phyloP scores from a whole-genome alignment of 2,888 invertebrate genomes.

The Eupelmus urozonus region DNA sequence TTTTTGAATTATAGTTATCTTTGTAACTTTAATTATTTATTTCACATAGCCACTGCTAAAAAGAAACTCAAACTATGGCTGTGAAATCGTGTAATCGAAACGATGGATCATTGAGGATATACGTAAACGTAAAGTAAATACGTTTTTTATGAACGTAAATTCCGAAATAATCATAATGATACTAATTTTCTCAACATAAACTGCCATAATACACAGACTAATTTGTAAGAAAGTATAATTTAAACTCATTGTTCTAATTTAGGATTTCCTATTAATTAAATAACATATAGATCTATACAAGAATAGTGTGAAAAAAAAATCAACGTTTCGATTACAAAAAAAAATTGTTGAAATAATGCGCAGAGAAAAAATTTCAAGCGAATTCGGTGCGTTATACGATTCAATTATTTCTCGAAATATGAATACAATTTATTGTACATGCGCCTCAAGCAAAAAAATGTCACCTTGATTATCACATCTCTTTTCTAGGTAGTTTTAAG shows the following conservation, averaged over 20 bases:
- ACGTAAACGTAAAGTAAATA: constrained; percentile 12
- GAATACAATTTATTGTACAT: background rate
- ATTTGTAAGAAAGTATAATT: background rate
- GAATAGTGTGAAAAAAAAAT: constrained; percentile 17
- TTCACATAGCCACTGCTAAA: constrained; percentile 48
- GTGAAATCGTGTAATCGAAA: constrained; percentile 57
- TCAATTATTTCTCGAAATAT: background rate
- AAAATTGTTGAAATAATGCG: constrained; percentile 20
- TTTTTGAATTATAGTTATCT: no score
- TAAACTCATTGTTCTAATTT: background rate
- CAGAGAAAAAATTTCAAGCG: background rate
- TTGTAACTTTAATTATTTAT: constrained; percentile 23
- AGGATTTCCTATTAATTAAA: background rate
- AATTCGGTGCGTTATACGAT: background rate
- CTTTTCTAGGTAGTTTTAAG: background rate
- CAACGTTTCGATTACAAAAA: constrained; percentile 53
- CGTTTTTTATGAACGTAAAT: constrained; percentile 8
- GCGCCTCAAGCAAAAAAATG: background rate
- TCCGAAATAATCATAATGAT: background rate
- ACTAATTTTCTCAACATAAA: constrained; percentile 31
- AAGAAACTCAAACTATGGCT: constrained; percentile 54
- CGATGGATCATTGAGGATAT: constrained; percentile 31
- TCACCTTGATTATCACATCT: background rate
- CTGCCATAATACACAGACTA: background rate
- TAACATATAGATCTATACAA: constrained; percentile 1